Base-by-base conservation (phyloP, 2,888 invertebrate genomes). In the Tetropium fuscum region DNA sequence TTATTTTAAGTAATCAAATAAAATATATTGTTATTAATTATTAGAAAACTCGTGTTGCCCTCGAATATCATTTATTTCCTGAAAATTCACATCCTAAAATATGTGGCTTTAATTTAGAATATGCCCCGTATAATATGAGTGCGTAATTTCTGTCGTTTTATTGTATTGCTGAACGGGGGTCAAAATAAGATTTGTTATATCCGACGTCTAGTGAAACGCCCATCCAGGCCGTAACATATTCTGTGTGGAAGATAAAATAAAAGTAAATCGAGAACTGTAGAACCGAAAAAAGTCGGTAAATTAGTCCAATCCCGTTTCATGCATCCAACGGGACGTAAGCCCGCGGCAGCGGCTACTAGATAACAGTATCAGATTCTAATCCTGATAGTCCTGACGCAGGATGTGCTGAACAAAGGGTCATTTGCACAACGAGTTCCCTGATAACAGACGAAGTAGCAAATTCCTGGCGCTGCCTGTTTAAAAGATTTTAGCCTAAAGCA, bases 291-390 rank as follows among this genome's bases (percentile, higher is more conserved):
- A 51, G 51, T 20, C 51, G 10, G 40, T 51, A 51, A 40, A 51
- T 51, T 27, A 40, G 40, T 11, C 27, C 27, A 51, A 51, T 51
- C 51, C 40, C 40, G 40, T 27, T 51, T 27, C 51, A 27, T 25
- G 51, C 38, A 25, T 32, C 47, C 47, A 47, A 19, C 32, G 47
- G 47, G 11, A 19, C 32, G 48, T 22, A 30, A 51, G 51, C 51
- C 51, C 38, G 51, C 51, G 51, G 51, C 51, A 48, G 20, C 34
- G 47, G 47, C 51, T 16, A 25, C 51, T 51, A 51, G 51, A 51
- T 51, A 51, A 51, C 40, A 40, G 51, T 19, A 40, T 40, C 49
- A 40, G 51, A 51, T 51, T 51, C 51, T 51, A 40, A 51, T 51
- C 51, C 51, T 40, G 40, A 51, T 51, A 38, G 51, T 51, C 51